Evolutionary conservation across 2,113 vertebrate species (phyloP).

Genomic region (Forbesichthys papilliferus): DNA sequence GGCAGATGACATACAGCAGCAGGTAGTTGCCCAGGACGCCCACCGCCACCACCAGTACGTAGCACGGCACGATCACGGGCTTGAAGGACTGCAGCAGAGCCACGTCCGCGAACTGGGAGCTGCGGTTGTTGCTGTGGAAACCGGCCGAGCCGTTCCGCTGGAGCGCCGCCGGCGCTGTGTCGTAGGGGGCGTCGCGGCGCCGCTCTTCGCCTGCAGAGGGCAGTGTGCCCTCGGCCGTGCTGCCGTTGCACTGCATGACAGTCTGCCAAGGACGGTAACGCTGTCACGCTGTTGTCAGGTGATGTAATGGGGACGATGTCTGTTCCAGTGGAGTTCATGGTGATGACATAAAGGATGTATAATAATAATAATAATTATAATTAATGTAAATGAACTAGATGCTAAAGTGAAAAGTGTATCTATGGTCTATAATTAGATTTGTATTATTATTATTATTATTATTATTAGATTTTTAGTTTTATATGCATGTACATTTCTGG

Average conservation of each 20-base stretch:
- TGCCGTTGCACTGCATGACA: constrained; percentile 60
- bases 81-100: constrained; percentile 82
- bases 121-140: constrained; percentile 54
- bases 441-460: no score
- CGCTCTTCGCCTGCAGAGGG: constrained; percentile 47
- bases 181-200: constrained; percentile 68
- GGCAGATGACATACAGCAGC: constrained; percentile 82
- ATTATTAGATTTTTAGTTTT: no score
- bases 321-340: no score
- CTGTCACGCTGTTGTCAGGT: neutral
- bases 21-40: constrained; percentile 84
- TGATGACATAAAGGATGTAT: no score
- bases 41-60: constrained; percentile 76
- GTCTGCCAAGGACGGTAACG: neutral
- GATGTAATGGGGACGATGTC: neutral
- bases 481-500: neutral
- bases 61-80: constrained; percentile 82
- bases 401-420: no score
- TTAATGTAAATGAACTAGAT: no score
- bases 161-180: constrained; percentile 41
- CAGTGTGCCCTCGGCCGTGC: constrained; percentile 22
- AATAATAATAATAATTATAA: no score
- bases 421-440: no score
- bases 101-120: constrained; percentile 79
- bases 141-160: constrained; percentile 70